These are phyloP conservation scores for Xiphophorus couchianus DNA, from an alignment of 2,113 vertebrate genomes.

Conservation along the genomic window DNA sequence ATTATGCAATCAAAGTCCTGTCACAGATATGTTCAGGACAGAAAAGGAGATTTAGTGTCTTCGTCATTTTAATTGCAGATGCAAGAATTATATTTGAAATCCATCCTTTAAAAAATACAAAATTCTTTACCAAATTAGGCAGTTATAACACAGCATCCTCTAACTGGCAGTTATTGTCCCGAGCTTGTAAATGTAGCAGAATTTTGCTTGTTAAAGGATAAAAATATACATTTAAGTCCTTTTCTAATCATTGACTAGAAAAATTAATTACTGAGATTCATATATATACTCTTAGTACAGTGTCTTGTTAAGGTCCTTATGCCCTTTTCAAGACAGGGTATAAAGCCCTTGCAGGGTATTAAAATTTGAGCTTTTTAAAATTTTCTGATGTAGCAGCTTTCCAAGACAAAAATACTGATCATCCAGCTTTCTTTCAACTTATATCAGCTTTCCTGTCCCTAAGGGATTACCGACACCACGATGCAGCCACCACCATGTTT, in stretches of 20 bases:
- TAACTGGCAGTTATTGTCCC: not conserved
- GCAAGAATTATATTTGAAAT: conserved; percentile 40
- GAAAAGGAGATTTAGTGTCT: conserved; percentile 51
- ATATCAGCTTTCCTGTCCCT: no score
- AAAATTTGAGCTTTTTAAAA: no score
- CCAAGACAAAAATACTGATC: no score
- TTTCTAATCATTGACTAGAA: not conserved
- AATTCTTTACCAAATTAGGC: conserved; percentile 23
- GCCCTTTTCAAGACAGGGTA: no score
- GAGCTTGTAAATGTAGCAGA: not conserved
- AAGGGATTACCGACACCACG: no score
- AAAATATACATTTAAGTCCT: not conserved
- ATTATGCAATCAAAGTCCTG: conserved; percentile 54
- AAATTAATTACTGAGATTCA: not conserved
- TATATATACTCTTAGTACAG: not conserved
- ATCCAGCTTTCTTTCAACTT: no score
- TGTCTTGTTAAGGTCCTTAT: not conserved
- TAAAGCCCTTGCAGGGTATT: no score
- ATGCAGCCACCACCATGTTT: no score
- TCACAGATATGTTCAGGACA: conserved; percentile 21
- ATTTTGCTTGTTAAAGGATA: not conserved
- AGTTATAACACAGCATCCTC: conserved; percentile 22
- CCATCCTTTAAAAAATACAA: conserved; percentile 37
- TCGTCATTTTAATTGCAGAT: conserved; percentile 61
- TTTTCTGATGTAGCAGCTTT: no score